phyloP scores from a whole-genome alignment of 2,113 vertebrate genomes.

The Dolichotis patagonum region DNA sequence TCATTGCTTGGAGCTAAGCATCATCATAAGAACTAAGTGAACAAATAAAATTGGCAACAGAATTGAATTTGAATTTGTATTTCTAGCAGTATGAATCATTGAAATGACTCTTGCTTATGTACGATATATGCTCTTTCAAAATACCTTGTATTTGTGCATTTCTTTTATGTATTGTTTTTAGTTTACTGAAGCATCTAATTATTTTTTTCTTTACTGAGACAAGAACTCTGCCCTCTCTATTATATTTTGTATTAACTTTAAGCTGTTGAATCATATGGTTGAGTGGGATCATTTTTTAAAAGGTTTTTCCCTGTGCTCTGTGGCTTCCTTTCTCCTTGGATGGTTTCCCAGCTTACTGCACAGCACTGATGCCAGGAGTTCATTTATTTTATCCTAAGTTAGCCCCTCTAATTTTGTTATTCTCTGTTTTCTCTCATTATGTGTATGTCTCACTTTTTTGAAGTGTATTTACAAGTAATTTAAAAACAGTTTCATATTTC shows the following conservation, averaged over 20 bases:
- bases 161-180: not conserved
- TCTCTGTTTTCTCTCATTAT: conserved; percentile 14
- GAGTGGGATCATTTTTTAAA: not conserved
- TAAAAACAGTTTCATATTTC: not conserved
- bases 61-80: not conserved
- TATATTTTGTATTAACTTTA: not conserved
- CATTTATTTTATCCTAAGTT: not conserved
- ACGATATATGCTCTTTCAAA: not conserved
- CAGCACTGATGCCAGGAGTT: not conserved
- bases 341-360: not conserved
- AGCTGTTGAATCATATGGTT: not conserved
- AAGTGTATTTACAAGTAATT: conserved; percentile 3
- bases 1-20: not conserved
- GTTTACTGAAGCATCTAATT: not conserved
- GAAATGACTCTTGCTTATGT: not conserved
- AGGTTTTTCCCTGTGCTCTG: not conserved
- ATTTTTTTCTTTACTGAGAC: not conserved
- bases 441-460: not conserved
- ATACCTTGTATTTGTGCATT: not conserved
- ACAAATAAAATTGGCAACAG: not conserved
- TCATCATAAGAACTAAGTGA: not conserved
- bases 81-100: not conserved
- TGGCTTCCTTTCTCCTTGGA: not conserved
- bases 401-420: not conserved
- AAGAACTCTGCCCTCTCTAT: not conserved